A percentile compares a stretch with the other conserved stretches of the same genome.
Conservation (phyloP, 1,140 invertebrate genomes). For the Trichomalopsis sarcophagae region DNA sequence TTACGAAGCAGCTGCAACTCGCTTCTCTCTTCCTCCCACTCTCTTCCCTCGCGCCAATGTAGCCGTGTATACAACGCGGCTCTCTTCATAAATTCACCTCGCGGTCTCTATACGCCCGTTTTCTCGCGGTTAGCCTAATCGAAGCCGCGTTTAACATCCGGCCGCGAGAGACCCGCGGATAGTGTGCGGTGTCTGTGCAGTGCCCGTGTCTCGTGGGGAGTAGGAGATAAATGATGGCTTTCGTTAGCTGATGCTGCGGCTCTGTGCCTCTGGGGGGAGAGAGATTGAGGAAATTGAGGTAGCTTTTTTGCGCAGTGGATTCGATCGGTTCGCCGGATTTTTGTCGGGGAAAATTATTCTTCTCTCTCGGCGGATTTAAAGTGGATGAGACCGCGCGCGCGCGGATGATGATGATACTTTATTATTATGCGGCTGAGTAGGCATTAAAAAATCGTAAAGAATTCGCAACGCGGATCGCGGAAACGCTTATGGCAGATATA, state of each 20-base stretch:
- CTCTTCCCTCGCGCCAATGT: neutral
- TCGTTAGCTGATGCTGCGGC: neutral
- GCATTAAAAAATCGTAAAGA: neutral
- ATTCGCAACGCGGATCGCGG: neutral
- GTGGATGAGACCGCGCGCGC: too few species aligned
- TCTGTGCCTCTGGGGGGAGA: neutral
- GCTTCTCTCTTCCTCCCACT: too few species aligned
- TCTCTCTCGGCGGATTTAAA: too few species aligned
- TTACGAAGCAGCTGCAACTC: constrained; percentile 3
- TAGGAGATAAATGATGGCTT: constrained; percentile 7
- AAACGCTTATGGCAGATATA: neutral
- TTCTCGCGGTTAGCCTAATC: constrained; percentile 46
- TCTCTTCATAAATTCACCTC: constrained; percentile 49
- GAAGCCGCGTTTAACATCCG: constrained; percentile 21
- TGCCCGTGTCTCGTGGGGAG: neutral
- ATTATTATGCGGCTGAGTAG: too few species aligned
- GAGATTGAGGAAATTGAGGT: neutral
- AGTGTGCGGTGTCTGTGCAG: too few species aligned
- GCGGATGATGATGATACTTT: too few species aligned
- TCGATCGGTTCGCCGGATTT: too few species aligned
- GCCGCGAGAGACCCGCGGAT: neutral
- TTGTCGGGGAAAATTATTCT: too few species aligned
- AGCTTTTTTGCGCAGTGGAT: too few species aligned
- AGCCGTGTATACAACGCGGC: neutral
- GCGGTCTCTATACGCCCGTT: constrained; percentile 28